Conservation (phyloP, 2,113 vertebrate genomes). For the Oryzias melastigma region DNA sequence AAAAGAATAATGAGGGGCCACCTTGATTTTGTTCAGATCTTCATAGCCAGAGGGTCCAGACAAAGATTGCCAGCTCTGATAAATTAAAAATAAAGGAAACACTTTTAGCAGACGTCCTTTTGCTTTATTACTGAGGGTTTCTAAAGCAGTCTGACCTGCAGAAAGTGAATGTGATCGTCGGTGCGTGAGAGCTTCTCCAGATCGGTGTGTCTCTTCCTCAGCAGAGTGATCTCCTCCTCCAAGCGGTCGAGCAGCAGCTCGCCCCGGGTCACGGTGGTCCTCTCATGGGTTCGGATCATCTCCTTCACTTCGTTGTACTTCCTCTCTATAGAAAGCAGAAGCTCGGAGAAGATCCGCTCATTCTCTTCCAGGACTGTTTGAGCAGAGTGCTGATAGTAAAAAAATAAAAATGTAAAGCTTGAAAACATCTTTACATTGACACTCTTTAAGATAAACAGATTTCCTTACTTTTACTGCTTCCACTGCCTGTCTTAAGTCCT, state of each 20-base stretch:
- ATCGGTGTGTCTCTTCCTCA: constrained; percentile 74
- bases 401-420: neutral
- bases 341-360: constrained; percentile 75
- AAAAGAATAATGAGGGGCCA: constrained; percentile 73
- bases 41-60: constrained; percentile 79
- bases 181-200: constrained; percentile 78
- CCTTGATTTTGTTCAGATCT: constrained; percentile 71
- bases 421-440: neutral
- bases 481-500: constrained; percentile 73
- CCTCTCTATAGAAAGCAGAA: constrained; percentile 72
- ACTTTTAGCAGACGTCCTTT: neutral
- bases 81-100: constrained; percentile 8
- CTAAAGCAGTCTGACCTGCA: constrained; percentile 63
- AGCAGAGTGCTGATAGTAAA: constrained; percentile 69
- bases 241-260: constrained; percentile 65
- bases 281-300: constrained; percentile 71
- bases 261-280: constrained; percentile 50
- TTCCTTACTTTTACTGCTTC: constrained; percentile 70
- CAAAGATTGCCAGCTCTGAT: constrained; percentile 77
- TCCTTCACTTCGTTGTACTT: constrained; percentile 75
- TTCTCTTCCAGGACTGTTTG: constrained; percentile 72
- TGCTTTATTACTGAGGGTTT: neutral
- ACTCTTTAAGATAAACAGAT: neutral
- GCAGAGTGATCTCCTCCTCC: constrained; percentile 76
- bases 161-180: constrained; percentile 81